Conservation (phyloP, 1,140 invertebrate genomes). For the Drosophila ambigua region DNA sequence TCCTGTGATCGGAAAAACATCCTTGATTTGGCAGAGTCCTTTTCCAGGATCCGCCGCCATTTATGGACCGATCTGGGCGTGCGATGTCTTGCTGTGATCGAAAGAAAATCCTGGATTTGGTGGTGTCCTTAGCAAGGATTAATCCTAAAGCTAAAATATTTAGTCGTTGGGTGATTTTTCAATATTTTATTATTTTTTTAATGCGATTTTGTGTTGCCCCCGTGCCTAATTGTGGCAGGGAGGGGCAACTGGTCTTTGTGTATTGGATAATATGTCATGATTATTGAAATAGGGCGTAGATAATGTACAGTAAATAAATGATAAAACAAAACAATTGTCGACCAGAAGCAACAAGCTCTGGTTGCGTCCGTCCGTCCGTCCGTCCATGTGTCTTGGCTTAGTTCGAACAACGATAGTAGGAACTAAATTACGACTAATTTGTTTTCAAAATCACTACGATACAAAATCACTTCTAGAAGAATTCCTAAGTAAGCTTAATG, state of each 20-base stretch:
- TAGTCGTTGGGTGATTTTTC: no score
- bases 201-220: conserved; percentile 45
- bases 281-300: conserved; percentile 69
- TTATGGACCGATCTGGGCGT: no score
- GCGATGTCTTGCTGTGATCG: no score
- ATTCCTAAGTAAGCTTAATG: conserved; percentile 73
- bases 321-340: conserved; percentile 51
- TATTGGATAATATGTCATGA: conserved; percentile 65
- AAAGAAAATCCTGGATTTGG: no score
- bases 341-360: conserved; percentile 51
- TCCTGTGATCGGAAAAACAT: no score
- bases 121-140: no score
- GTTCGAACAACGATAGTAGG: conserved; percentile 52
- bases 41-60: no score
- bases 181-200: conserved; percentile 46
- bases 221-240: neutral
- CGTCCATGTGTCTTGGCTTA: conserved; percentile 44
- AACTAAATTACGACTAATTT: conserved; percentile 75
- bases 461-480: conserved; percentile 76
- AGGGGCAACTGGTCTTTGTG: conserved; percentile 44
- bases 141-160: no score
- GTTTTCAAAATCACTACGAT: conserved; percentile 71
- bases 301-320: conserved; percentile 49
- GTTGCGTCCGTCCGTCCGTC: conserved; percentile 34
- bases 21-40: no score